phyloP scores from a whole-genome alignment of 2,797 vertebrate genomes.

The Anisognathus igniventris region DNA sequence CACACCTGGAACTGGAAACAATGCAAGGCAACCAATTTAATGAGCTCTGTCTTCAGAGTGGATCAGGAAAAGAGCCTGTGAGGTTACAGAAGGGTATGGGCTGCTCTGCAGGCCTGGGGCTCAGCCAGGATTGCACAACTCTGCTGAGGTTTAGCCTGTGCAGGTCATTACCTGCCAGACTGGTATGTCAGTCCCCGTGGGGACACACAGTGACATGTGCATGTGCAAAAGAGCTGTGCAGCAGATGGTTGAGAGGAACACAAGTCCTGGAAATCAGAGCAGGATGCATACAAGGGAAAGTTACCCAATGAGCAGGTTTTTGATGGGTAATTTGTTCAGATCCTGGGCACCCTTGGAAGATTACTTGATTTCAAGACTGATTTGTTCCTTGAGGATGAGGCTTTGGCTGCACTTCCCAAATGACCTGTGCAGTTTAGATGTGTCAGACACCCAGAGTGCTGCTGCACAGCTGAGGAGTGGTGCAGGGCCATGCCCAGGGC shows the following conservation, averaged over 20 bases:
- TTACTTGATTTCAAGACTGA: not conserved
- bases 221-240: not conserved
- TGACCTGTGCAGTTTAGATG: not conserved
- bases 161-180: not conserved
- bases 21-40: not conserved
- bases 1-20: conserved; percentile 19
- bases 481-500: not conserved
- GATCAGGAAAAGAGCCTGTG: not conserved
- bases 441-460: not conserved
- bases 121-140: not conserved
- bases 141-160: not conserved
- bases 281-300: not conserved
- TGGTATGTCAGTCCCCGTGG: not conserved
- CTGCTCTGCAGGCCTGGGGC: not conserved
- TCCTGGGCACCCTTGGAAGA: not conserved
- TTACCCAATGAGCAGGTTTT: not conserved
- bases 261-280: not conserved
- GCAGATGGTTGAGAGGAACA: not conserved
- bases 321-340: not conserved
- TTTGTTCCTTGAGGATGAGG: not conserved
- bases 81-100: not conserved
- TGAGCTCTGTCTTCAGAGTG: not conserved
- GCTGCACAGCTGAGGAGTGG: not conserved
- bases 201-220: not conserved
- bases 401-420: not conserved